Conservation (phyloP, 2,888 invertebrate species). For the Cataglyphis cursor region DNA sequence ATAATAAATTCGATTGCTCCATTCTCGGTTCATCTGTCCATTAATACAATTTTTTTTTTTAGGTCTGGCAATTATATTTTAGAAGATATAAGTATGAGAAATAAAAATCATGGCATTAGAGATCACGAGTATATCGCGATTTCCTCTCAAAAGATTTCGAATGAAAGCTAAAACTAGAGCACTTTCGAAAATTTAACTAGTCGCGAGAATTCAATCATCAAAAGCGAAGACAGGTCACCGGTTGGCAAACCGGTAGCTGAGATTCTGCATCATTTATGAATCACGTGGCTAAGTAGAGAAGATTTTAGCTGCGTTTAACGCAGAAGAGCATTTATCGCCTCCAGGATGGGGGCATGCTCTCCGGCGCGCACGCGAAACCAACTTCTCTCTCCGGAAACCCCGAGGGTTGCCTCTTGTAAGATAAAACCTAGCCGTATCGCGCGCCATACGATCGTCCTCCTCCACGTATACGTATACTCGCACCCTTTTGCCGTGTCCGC, state of each 20-base stretch:
- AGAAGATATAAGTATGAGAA: background rate
- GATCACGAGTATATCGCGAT: background rate
- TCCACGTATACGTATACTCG: slow-evolving; percentile 36
- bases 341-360: slow-evolving; percentile 75
- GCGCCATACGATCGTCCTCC: slow-evolving; percentile 58
- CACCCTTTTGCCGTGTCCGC: slow-evolving; percentile 31
- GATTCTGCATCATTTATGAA: slow-evolving; percentile 83
- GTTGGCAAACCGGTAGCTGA: slow-evolving; percentile 32
- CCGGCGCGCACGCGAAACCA: slow-evolving; percentile 72
- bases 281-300: slow-evolving; percentile 81
- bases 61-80: background rate
- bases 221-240: background rate
- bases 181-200: background rate
- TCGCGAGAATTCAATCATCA: background rate
- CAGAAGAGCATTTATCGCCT: slow-evolving; percentile 79
- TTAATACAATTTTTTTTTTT: background rate
- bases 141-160: background rate
- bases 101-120: background rate
- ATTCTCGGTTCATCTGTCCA: background rate
- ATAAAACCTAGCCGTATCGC: slow-evolving; percentile 74
- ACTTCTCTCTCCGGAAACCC: slow-evolving; percentile 70
- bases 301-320: slow-evolving; percentile 80
- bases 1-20: background rate
- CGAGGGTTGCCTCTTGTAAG: slow-evolving; percentile 57
- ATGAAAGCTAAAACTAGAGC: background rate